Percentiles rank a stretch among this genome's conserved stretches.
These are phyloP conservation scores for Acarapis woodi DNA, from an alignment of 1,140 invertebrate species.

Conservation along the genomic window DNA sequence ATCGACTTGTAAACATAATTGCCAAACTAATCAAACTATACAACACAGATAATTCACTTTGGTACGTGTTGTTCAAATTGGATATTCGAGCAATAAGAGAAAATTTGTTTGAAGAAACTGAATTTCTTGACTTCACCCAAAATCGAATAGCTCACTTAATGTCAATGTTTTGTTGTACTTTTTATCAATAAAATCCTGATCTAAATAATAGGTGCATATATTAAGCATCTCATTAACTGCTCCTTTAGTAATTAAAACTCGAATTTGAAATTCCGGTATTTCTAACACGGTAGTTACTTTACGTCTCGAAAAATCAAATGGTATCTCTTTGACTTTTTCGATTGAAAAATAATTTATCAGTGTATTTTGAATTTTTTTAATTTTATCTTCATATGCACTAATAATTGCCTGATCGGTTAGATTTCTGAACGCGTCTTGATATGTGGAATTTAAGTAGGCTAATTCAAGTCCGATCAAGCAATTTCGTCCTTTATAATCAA, in stretches of 20 bases:
- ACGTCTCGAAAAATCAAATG: too few species aligned
- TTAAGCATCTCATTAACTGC: too few species aligned
- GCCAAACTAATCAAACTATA: slow-evolving; percentile 42
- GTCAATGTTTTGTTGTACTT: slow-evolving; percentile 1
- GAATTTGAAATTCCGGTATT: too few species aligned
- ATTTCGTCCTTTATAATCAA: not conserved
- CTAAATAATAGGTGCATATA: too few species aligned
- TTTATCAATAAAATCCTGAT: too few species aligned
- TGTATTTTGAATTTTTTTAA: too few species aligned
- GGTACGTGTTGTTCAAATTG: slow-evolving; percentile 22
- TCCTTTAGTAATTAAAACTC: too few species aligned
- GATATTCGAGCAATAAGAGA: slow-evolving; percentile 15
- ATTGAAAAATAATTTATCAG: too few species aligned
- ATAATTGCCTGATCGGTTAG: too few species aligned
- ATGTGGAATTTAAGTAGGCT: not conserved
- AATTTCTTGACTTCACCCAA: not conserved
- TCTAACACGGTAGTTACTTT: too few species aligned
- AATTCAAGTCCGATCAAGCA: not conserved
- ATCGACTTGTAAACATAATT: slow-evolving; percentile 47
- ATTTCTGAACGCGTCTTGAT: not conserved
- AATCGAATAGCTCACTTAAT: slow-evolving; percentile 1
- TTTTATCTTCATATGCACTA: too few species aligned
- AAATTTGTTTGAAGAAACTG: slow-evolving; percentile 1
- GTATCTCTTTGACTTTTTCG: too few species aligned
- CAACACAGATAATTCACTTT: slow-evolving; percentile 31